Evolutionary conservation across 1,140 invertebrate species (phyloP).

Genomic region (Drosophila jambulina): DNA sequence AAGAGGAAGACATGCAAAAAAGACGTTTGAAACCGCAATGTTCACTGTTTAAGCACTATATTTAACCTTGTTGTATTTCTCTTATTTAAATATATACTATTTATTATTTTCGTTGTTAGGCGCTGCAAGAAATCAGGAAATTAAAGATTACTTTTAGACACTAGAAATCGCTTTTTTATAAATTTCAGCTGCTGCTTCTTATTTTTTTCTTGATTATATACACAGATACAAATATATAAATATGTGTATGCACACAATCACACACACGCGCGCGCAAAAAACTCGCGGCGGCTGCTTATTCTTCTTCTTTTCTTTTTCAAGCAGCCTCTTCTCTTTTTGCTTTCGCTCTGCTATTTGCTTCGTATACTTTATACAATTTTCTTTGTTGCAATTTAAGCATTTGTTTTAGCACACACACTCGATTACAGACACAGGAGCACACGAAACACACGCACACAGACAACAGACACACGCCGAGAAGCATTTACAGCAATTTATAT

Average conservation of each 20-base stretch:
- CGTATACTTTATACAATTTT: slow-evolving; percentile 71
- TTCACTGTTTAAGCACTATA: slow-evolving; percentile 49
- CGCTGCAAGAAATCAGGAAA: slow-evolving; percentile 57
- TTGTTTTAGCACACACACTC: slow-evolving; percentile 50
- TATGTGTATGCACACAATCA: slow-evolving; percentile 33
- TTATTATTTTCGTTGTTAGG: slow-evolving; percentile 42
- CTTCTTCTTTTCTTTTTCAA: slow-evolving; percentile 41
- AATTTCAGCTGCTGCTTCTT: slow-evolving; percentile 61
- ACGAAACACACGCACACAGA: slow-evolving; percentile 10
- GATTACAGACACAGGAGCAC: slow-evolving; percentile 11
- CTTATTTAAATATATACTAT: slow-evolving; percentile 29
- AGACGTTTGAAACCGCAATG: slow-evolving; percentile 45
- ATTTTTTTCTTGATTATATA: slow-evolving; percentile 44
- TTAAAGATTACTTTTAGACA: slow-evolving; percentile 41
- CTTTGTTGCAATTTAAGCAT: slow-evolving; percentile 75
- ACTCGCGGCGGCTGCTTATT: slow-evolving; percentile 42
- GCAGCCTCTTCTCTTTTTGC: slow-evolving; percentile 37
- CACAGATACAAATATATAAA: slow-evolving; percentile 10
- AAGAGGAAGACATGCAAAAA: slow-evolving; percentile 35
- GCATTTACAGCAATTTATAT: slow-evolving; percentile 60
- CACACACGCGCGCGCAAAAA: slow-evolving; percentile 30
- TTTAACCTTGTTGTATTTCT: slow-evolving; percentile 41
- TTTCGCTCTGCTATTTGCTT: slow-evolving; percentile 35
- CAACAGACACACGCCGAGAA: slow-evolving; percentile 23
- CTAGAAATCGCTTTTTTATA: slow-evolving; percentile 20